Evolutionary conservation across 2,888 invertebrate species (phyloP), one percentile per base, ranked within the genome.

Genomic region (Orchestes rusci): DNA sequence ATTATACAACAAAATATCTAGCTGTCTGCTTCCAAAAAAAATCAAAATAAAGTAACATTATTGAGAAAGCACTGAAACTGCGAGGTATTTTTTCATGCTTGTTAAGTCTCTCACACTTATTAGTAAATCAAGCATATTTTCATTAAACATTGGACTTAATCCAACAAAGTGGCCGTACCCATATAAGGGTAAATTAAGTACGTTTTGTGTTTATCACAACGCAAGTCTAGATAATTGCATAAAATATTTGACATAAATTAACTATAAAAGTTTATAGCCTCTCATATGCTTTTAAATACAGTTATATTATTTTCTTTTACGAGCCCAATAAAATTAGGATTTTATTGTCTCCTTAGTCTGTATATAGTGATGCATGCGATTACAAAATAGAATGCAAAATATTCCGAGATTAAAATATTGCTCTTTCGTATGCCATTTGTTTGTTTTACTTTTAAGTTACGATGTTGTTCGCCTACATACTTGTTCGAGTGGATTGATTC

Each of bases 201-300:
- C n/a, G n/a, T n/a, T n/a, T n/a, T n/a, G n/a, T n/a, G n/a, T n/a
- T 27, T 27, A 27, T 27, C 27, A 27, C 31, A 31, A 31, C 31
- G 8, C n/a, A 8, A 10, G 17, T n/a, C 33, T 16, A 33, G 44
- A 44, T 44, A 39, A 44, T 44, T 39, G 34, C 27, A 39, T 39
- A 39, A 38, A 29, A 39, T 44, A 38, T 44, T 44, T 34, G 39
- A 38, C 38, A 44, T 39, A 32, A 33, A 39, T 44, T 44, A 39
- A 44, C 45, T 31, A 45, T 45, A 45, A 45, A 45, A 45, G 32
- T 45, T 45, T 30, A 40, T 40, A 34, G 34, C 39, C 36, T 18
- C 39, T 28, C 31, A 36, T 36, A 28, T 28, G 45, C 40, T 34
- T 45, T 40, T 39, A 35, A 45, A 35, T 45, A 31, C 35, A 31